phyloP scores from a whole-genome alignment of 1,140 invertebrate genomes.

The Drosophila santomea region DNA sequence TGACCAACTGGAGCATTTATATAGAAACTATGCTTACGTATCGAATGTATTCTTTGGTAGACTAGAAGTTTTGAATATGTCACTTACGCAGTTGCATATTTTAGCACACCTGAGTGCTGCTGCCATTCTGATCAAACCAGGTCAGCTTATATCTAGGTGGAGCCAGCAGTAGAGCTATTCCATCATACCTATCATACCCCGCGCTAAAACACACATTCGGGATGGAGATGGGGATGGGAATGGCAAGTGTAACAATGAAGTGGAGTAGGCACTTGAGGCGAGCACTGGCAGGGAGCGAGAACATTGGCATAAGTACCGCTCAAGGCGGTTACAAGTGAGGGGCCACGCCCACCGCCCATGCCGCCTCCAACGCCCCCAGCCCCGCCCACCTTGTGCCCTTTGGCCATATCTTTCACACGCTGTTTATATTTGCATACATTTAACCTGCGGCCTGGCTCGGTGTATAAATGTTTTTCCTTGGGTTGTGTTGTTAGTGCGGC shows the following conservation, averaged over 20 bases:
- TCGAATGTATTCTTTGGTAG: too few relatives aligned
- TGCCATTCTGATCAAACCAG: not conserved
- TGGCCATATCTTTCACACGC: constrained; percentile 64
- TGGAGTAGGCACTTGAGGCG: constrained; percentile 56
- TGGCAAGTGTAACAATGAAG: constrained; percentile 72
- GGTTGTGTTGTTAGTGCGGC: constrained; percentile 35
- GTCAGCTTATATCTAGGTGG: not conserved
- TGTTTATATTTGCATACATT: constrained; percentile 82
- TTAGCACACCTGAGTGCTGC: not conserved
- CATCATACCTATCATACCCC: constrained; percentile 21
- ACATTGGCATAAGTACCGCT: constrained; percentile 76
- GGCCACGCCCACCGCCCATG: not conserved
- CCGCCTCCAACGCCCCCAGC: not conserved
- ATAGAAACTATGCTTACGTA: too few relatives aligned
- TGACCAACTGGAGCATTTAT: too few relatives aligned
- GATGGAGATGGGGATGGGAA: constrained; percentile 36
- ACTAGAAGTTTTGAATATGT: too few relatives aligned
- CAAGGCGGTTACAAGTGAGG: constrained; percentile 54
- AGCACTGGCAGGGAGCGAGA: constrained; percentile 48
- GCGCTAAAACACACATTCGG: constrained; percentile 13
- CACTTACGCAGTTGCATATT: not conserved
- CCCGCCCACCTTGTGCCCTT: constrained; percentile 10
- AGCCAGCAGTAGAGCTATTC: not conserved
- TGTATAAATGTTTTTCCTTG: constrained; percentile 49
- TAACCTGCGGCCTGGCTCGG: constrained; percentile 68